Base-by-base conservation (phyloP, 2,888 invertebrate genomes). In the Cremastinae sp. region DNA sequence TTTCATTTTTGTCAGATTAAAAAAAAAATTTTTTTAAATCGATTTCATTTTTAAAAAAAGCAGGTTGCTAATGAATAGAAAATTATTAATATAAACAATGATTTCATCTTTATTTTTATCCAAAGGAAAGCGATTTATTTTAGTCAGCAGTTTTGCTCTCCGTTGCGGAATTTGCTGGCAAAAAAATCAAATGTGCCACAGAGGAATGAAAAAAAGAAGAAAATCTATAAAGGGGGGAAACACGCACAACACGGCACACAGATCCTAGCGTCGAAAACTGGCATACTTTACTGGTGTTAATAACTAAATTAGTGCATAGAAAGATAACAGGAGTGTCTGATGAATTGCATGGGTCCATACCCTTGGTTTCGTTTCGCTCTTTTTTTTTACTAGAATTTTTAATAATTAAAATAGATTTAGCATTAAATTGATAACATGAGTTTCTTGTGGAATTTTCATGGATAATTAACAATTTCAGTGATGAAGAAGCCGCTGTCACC, bases 401-500 rank as follows among this genome's bases (percentile, higher is more conserved):
- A 18, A 43, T 39, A 62, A 37, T 20, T 20, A 51, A 20, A 41
- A 53, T 49, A 41, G 39, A 41, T 20, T 20, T 14, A 14, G 20
- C 2, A 2, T 39, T 14, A 22, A 22, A 20, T 12, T 39, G 22
- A 12, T 20, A 12, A 14, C 4, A 12, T n/a, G 10, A 1, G 3
- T 1, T 28, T 49, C 7, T 35, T 0, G 20, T 1, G 4, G 41
- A 10, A 51, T 8, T 9, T 22, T 49, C 74, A 75, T 53, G 71
- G 55, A 70, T 70, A 22, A 70, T 49, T 28, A 66, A 75, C 56
- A 41, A 49, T 78, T 89, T 83, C 88, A 89, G 89, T 83, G 78
- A 82, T 84, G 74, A 88, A 84, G 89, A 95, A 94, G 90, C 94
- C 95, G 82, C 93, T 95, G 88, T 96, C 96, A 85, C 96, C 97